These are phyloP conservation scores for Chloroceryle amazona DNA, from an alignment of 2,797 vertebrate species.

Conservation along the genomic window DNA sequence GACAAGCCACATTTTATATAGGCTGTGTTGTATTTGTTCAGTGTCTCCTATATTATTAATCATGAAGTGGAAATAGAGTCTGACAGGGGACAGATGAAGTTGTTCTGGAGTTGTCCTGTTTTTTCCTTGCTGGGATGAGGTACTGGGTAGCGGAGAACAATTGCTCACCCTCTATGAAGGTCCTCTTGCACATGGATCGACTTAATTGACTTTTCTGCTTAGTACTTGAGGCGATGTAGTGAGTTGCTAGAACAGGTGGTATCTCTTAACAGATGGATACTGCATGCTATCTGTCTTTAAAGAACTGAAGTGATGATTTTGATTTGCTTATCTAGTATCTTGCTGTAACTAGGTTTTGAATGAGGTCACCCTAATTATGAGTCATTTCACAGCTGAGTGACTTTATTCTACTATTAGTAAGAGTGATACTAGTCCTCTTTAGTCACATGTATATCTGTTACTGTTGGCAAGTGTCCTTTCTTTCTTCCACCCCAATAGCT, in stretches of 20 bases:
- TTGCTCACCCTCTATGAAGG: neutral
- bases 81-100: neutral
- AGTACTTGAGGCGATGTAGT: neutral
- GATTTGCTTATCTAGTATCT: conserved; percentile 49
- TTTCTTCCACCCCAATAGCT: conserved; percentile 1
- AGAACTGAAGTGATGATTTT: conserved; percentile 55
- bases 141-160: neutral
- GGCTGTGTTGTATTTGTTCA: neutral
- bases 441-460: neutral
- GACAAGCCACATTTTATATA: neutral
- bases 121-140: neutral
- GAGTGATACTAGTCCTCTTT: conserved; percentile 11
- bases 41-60: neutral
- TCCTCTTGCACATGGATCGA: neutral
- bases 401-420: conserved; percentile 39
- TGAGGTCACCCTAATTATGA: conserved; percentile 58
- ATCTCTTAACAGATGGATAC: conserved; percentile 43
- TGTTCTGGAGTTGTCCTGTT: neutral
- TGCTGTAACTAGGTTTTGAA: conserved; percentile 42
- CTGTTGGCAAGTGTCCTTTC: conserved; percentile 12
- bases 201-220: conserved; percentile 38
- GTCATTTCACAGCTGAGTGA: conserved; percentile 51
- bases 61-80: neutral
- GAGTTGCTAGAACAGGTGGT: conserved; percentile 51
- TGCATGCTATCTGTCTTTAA: conserved; percentile 53